These are phyloP conservation scores for Rousettus madagascariensis DNA, from an alignment of 2,797 vertebrate genomes.

Conservation along the genomic window DNA sequence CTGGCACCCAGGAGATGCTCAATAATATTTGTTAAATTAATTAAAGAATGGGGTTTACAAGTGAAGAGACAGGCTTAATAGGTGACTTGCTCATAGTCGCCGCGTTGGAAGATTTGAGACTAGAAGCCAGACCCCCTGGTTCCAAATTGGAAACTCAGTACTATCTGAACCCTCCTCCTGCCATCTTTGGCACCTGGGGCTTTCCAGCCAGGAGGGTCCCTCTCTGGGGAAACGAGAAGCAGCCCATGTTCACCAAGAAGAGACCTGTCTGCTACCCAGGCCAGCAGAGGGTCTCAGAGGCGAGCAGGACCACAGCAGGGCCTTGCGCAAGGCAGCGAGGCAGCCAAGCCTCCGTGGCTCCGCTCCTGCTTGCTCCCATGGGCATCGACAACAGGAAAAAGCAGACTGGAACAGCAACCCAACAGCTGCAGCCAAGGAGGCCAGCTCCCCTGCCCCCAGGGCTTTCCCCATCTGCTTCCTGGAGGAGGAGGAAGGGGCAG, in stretches of 20 bases:
- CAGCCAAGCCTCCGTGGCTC: not conserved
- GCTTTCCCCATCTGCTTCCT: constrained; percentile 50
- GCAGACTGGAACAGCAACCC: constrained; percentile 30
- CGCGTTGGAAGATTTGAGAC: not conserved
- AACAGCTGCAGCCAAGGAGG: not conserved
- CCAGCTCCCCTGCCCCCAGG: not conserved
- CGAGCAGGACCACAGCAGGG: not conserved
- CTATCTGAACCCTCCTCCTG: not conserved
- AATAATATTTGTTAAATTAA: not conserved
- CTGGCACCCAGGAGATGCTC: not conserved
- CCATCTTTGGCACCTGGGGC: not conserved
- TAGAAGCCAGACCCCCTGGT: not conserved
- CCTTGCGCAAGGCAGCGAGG: not conserved
- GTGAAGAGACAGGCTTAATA: not conserved
- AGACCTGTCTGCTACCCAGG: not conserved
- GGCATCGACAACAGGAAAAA: constrained; percentile 46
- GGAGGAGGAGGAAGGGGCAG: not conserved
- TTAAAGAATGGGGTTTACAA: not conserved
- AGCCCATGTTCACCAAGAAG: not conserved
- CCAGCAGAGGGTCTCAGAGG: not conserved
- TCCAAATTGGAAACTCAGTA: not conserved
- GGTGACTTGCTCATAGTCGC: not conserved
- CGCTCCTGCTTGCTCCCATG: not conserved
- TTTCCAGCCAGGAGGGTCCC: not conserved
- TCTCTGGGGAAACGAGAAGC: not conserved